phyloP scores from a whole-genome alignment of 2,797 vertebrate genomes.

The Gallinago nigripennis region DNA sequence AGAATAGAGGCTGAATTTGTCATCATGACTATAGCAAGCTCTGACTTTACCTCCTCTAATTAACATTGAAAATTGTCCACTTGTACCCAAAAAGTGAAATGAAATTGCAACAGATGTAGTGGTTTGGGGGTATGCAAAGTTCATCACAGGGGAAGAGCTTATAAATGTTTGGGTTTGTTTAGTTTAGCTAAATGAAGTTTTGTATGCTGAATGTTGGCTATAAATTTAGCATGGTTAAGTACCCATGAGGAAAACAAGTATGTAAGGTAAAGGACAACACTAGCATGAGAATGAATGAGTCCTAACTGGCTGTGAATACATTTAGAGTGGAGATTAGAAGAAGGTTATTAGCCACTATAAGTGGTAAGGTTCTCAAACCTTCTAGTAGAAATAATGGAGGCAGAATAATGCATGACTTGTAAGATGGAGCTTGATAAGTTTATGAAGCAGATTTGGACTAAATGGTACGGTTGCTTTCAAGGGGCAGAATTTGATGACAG shows the following conservation, averaged over 20 bases:
- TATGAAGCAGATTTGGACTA: not conserved
- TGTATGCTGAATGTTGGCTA: not conserved
- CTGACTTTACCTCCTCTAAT: not conserved
- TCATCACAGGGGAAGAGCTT: not conserved
- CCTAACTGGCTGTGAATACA: not conserved
- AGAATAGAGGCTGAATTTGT: not conserved
- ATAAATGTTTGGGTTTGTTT: not conserved
- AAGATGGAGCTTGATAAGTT: not conserved
- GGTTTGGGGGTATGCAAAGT: not conserved
- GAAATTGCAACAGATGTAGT: not conserved
- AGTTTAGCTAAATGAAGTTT: not conserved
- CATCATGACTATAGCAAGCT: accelerated
- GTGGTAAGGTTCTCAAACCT: not conserved
- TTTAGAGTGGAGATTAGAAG: not conserved
- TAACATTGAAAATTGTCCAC: not conserved
- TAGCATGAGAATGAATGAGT: conserved; percentile 22
- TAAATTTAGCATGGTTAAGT: not conserved
- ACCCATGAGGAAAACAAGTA: not conserved
- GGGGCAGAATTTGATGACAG: not conserved
- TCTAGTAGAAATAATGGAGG: not conserved
- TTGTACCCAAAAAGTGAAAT: not conserved
- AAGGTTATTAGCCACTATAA: not conserved
- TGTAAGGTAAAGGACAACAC: not conserved
- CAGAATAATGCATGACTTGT: not conserved
- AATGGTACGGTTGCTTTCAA: not conserved